phyloP scores from a whole-genome alignment of 2,113 vertebrate species.

The Raphicerus campestris region DNA sequence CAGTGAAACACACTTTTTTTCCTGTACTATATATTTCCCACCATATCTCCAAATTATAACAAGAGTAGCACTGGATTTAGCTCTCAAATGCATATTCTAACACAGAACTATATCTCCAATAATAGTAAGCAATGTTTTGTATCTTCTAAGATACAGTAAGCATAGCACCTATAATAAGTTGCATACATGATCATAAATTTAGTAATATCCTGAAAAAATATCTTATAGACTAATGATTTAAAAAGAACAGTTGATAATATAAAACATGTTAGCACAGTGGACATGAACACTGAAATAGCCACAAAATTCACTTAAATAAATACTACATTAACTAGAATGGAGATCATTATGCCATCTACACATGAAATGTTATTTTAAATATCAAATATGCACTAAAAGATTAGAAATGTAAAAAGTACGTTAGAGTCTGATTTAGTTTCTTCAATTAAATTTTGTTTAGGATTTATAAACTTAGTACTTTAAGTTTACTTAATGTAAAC shows the following conservation, averaged over 20 bases:
- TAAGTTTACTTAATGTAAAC: too few relatives aligned
- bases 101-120: not conserved
- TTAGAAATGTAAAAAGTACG: constrained; percentile 68
- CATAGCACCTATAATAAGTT: not conserved
- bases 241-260: not conserved
- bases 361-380: constrained; percentile 73
- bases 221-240: not conserved
- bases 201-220: not conserved
- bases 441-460: constrained; percentile 77
- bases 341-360: constrained; percentile 5
- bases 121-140: not conserved
- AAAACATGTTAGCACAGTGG: not conserved
- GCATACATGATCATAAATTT: not conserved
- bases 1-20: not conserved
- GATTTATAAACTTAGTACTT: constrained; percentile 78
- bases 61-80: not conserved
- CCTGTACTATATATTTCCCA: not conserved
- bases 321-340: not conserved
- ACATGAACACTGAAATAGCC: not conserved
- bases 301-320: not conserved
- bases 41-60: not conserved
- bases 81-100: not conserved
- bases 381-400: constrained; percentile 64
- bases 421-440: constrained; percentile 70
- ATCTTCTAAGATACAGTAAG: not conserved